Evolutionary conservation across 1,140 invertebrate genomes (phyloP), one percentile per base, ranked within the genome.

Genomic region (Protaetia brevitarsis): DNA sequence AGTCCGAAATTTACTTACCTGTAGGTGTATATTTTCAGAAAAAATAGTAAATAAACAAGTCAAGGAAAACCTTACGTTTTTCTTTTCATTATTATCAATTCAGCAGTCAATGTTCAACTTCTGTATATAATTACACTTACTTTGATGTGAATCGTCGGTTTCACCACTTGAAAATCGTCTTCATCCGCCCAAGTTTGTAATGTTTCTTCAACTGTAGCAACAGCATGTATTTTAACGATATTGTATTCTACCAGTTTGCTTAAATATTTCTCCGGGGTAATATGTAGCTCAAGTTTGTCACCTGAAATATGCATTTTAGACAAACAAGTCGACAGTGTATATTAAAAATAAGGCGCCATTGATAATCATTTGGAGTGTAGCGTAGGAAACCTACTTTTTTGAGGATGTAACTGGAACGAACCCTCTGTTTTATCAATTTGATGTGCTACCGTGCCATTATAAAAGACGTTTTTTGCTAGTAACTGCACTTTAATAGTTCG

Each of bases 191-290:
- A 91, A 4, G 87, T 86, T 72, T 90, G 88, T 23, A 84, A 85
- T 3, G 89, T 92, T 75, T 91, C 89, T 51, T 83, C 78, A 0
- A 91, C 89, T 3, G 83, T 85, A 29, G 86, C 87, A 73, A 89
- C 86, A 4, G 85, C 85, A 27, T 86, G 86, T 45, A 91, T 81
- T 76, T 90, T 90, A 82, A 91, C 86, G 74, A 87, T 89, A 68
- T 86, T 86, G 72, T 90, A 89, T 71, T 91, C 90, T 3, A 91
- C 89, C 65, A 92, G 72, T 73, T 89, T 89, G 6, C 85, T 83
- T 58, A 88, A 73, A 75, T 92, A 92, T 51, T 90, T 87, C 10
- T 87, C 82, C 0, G 85, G 77, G 6, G 77, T 78, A 1, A 91
- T 82, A 1, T 74, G 75, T 27, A 90, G 79, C 67, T 80, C 82